phyloP scores from a whole-genome alignment of 2,113 vertebrate species.

The Chloropsis cyanopogon region DNA sequence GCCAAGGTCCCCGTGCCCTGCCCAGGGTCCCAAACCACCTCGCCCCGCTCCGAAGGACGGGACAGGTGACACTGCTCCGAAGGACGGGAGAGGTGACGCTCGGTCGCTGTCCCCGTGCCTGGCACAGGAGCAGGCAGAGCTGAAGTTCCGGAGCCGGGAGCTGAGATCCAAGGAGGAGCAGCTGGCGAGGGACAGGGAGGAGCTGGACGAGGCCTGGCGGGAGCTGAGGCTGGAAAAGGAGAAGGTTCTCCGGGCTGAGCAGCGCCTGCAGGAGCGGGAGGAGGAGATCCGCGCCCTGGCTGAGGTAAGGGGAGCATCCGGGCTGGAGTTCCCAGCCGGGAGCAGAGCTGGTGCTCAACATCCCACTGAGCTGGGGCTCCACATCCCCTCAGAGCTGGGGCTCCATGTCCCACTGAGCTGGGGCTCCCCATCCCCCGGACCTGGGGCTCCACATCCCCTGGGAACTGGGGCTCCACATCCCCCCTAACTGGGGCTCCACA shows the following conservation, averaged over 20 bases:
- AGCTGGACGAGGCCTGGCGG: background rate
- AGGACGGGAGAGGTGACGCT: background rate
- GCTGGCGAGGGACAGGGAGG: background rate
- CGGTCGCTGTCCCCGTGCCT: background rate
- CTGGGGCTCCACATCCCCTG: no score
- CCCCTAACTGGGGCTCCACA: no score
- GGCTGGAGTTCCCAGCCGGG: background rate
- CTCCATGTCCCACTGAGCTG: background rate
- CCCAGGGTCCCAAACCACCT: fast-evolving
- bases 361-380: background rate
- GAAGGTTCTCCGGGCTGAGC: background rate
- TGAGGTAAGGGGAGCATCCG: background rate
- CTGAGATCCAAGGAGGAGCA: background rate
- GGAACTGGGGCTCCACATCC: no score
- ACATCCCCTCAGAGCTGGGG: background rate
- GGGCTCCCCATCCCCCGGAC: background rate
- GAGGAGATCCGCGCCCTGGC: background rate
- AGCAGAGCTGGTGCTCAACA: background rate
- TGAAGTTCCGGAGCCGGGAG: background rate
- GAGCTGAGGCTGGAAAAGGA: background rate
- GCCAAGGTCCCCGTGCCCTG: background rate
- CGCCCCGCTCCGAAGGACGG: background rate
- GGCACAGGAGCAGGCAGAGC: background rate
- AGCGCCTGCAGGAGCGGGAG: background rate
- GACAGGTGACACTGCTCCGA: background rate